These are phyloP conservation scores for Nasalis larvatus DNA, from an alignment of 2,113 vertebrate genomes.

Conservation along the genomic window DNA sequence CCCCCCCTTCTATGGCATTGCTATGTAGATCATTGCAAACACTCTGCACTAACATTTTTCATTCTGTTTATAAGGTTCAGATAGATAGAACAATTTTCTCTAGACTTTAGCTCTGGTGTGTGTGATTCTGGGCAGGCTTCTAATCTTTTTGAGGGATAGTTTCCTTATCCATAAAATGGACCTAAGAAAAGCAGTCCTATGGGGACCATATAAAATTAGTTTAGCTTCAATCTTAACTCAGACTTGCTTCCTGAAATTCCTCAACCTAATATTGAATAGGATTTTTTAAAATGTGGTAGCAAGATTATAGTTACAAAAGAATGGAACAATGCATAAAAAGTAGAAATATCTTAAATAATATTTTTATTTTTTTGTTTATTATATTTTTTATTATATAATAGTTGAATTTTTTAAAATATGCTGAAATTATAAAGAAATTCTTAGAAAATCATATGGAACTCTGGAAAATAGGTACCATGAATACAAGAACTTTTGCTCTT, in stretches of 20 bases:
- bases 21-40: background rate
- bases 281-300: background rate
- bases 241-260: background rate
- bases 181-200: background rate
- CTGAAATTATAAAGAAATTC: background rate
- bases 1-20: background rate
- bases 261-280: background rate
- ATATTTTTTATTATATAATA: no score
- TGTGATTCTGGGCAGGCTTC: background rate
- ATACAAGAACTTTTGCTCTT: background rate
- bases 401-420: background rate
- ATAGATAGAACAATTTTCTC: background rate
- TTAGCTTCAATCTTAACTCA: background rate
- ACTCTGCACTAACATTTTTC: background rate
- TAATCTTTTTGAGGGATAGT: background rate
- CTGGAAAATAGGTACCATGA: background rate
- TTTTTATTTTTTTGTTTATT: background rate
- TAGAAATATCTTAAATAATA: background rate
- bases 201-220: background rate
- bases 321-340: background rate
- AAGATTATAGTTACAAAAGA: constrained; percentile 3
- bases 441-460: background rate
- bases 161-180: background rate
- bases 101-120: background rate
- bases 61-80: background rate